Conservation (phyloP, 2,797 vertebrate genomes). For the Muscicapa striata region DNA sequence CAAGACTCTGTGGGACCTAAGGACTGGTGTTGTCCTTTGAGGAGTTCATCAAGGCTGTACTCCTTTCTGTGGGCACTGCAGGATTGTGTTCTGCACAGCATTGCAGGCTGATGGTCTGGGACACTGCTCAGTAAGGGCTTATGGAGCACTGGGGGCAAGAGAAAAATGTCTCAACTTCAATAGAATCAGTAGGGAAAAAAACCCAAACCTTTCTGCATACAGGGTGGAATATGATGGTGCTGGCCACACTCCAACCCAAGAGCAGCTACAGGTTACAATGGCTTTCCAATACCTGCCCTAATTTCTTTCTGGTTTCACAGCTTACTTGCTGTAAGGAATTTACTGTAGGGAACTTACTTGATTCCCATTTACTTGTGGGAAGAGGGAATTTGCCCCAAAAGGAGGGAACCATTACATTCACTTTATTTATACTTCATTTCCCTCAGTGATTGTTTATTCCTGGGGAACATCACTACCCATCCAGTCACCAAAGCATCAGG, state of each 20-base stretch:
- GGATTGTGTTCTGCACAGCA: neutral
- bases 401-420: neutral
- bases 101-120: neutral
- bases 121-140: neutral
- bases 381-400: neutral
- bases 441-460: neutral
- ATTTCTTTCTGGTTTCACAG: neutral
- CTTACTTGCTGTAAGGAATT: neutral
- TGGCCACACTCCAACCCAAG: neutral
- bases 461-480: neutral
- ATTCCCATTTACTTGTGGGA: neutral
- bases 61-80: neutral
- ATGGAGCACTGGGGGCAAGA: neutral
- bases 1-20: neutral
- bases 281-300: neutral
- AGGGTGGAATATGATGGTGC: neutral
- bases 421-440: neutral
- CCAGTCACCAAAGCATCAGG: neutral
- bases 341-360: neutral
- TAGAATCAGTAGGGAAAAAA: neutral
- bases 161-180: neutral
- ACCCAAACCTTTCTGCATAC: neutral
- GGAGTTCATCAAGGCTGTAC: neutral
- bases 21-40: neutral
- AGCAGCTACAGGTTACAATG: neutral